A percentile compares a stretch with the other conserved stretches of the same genome.
phyloP scores from a whole-genome alignment of 2,797 vertebrate genomes.

The Pogoniulus pusillus region DNA sequence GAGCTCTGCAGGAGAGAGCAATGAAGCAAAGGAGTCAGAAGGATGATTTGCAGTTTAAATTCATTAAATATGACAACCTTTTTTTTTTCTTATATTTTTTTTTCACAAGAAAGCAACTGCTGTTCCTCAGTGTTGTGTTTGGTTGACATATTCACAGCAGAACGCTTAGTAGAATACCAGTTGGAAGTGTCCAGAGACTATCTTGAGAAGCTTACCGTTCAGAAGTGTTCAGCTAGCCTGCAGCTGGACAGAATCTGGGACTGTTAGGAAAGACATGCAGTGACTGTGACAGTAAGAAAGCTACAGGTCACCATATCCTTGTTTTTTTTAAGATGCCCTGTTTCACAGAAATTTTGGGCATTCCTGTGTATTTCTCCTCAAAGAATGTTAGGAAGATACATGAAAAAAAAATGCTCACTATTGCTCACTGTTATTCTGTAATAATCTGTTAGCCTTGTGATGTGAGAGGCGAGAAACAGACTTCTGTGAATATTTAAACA shows the following conservation, averaged over 20 bases:
- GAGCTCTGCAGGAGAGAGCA: background rate
- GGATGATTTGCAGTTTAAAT: background rate
- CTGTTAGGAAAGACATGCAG: background rate
- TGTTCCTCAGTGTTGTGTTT: background rate
- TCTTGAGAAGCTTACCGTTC: background rate
- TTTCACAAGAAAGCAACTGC: background rate
- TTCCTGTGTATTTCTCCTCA: background rate
- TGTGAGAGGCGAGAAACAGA: too few relatives aligned
- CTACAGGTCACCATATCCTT: background rate
- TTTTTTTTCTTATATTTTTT: background rate
- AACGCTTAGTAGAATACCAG: background rate
- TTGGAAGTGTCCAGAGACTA: background rate
- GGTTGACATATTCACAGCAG: background rate
- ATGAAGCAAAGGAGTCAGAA: background rate
- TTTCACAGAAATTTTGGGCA: background rate
- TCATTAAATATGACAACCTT: background rate
- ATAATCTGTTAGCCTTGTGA: background rate
- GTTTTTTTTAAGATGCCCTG: background rate
- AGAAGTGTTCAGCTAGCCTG: background rate
- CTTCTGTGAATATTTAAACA: slow-evolving; percentile 1
- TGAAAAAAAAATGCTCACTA: background rate
- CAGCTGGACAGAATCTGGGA: background rate
- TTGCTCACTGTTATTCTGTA: background rate
- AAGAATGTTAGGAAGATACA: background rate
- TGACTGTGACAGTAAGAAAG: background rate